A percentile compares a stretch with the other conserved stretches of the same genome.
phyloP scores from a whole-genome alignment of 2,113 vertebrate species.

The Formicarius rufipectus region DNA sequence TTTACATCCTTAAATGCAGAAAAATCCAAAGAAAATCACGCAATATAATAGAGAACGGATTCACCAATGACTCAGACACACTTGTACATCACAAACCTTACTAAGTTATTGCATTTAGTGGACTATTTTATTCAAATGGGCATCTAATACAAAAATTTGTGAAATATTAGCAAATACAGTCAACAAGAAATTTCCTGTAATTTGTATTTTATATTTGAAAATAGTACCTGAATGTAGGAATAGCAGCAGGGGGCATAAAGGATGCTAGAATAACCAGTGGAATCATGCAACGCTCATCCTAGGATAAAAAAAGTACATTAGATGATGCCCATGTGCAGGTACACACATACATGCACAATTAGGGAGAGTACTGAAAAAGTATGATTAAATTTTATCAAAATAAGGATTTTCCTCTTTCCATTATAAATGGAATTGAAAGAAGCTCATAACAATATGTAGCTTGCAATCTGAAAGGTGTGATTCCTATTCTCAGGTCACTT shows the following conservation, averaged over 20 bases:
- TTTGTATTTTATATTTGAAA: background rate
- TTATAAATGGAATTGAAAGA: background rate
- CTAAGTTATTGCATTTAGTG: background rate
- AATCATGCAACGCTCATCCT: slow-evolving; percentile 85
- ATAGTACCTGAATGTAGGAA: slow-evolving; percentile 88
- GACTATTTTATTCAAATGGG: background rate
- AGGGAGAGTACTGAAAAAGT: background rate
- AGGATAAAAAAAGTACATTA: background rate
- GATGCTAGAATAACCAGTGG: slow-evolving; percentile 89
- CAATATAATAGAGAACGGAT: background rate
- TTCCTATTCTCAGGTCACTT: background rate
- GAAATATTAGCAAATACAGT: background rate
- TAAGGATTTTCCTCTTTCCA: background rate
- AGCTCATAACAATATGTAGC: background rate
- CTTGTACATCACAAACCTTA: background rate
- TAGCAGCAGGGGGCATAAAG: slow-evolving; percentile 81
- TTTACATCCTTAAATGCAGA: background rate
- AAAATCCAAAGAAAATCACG: background rate
- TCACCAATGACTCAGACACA: background rate
- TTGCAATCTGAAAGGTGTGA: background rate
- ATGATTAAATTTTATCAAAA: background rate
- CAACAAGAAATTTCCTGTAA: background rate
- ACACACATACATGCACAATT: background rate
- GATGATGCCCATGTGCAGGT: background rate
- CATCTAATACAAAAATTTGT: background rate